Base-by-base conservation (phyloP, 30 jellyfish, hydroid and myxozoan species). In the Nemopilema nomurai region DNA sequence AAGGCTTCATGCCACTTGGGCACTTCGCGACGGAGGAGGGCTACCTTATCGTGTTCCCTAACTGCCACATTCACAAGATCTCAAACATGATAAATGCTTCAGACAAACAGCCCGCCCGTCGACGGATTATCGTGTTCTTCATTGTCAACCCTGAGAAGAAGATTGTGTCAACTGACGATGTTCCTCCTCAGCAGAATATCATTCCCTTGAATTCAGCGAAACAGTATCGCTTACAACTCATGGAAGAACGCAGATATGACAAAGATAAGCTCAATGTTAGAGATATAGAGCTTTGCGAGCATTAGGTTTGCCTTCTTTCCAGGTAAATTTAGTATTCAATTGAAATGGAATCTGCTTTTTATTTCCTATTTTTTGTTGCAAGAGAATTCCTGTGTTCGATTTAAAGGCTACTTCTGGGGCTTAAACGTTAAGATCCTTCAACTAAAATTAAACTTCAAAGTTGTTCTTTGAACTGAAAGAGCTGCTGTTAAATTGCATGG, bases 251-350 rank as follows among this genome's bases (percentile, higher is more conserved):
- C 51, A 89, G 80, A 51, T 89, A 89, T 31, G 92, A 89, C 74
- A 89, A 89, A 51, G 96, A 71, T 72, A 80, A 65, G 25, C 80
- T 80, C 76, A 89, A 89, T 74, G 89, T 89, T 27, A 70, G 96
- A 51, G 96, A 89, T 28, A 80, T 89, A 9, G 96, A 89, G 31
- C 96, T 89, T 18, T 89, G 96, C 51, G 96, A 89, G 49, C 96
- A 89, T 73, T 89, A 33, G 62, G 41, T 0, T 29, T 41, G 57
- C 13, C 57, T 41, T 41, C n/a, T n/a, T n/a, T n/a, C n/a, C n/a
- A n/a, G n/a, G n/a, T n/a, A n/a, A n/a, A n/a, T n/a, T n/a, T n/a
- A n/a, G n/a, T n/a, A n/a, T n/a, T n/a, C n/a, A n/a, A n/a, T n/a
- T n/a, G n/a, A n/a, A n/a, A n/a, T n/a, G n/a, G n/a, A n/a, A n/a